Conservation (phyloP, 2,113 vertebrate species). For the Aegithalos caudatus region DNA sequence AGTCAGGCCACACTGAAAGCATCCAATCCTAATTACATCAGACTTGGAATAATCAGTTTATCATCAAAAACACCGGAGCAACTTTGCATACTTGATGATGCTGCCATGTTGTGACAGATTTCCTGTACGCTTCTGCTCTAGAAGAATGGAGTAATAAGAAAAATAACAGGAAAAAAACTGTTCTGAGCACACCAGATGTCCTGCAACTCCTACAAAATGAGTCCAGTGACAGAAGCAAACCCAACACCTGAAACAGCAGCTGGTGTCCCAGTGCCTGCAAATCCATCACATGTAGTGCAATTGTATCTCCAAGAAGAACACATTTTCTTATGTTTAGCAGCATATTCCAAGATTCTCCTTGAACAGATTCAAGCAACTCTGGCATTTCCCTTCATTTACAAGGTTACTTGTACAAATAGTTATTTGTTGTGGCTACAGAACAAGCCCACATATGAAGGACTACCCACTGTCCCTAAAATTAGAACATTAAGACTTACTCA, state of each 20-base stretch:
- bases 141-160: neutral
- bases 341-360: neutral
- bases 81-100: neutral
- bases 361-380: neutral
- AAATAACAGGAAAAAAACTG: neutral
- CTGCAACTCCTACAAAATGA: neutral
- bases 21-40: neutral
- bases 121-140: neutral
- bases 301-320: neutral
- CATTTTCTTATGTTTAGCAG: neutral
- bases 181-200: neutral
- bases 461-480: neutral
- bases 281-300: neutral
- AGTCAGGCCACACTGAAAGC: neutral
- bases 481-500: constrained; percentile 81
- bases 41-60: neutral
- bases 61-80: neutral
- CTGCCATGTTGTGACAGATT: neutral
- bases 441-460: neutral
- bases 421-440: neutral
- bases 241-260: rapidly evolving
- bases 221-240: neutral
- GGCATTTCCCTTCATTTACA: neutral
- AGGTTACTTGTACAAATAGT: neutral
- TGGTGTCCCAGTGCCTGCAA: rapidly evolving